Percentiles rank a stretch among this genome's conserved stretches.
Evolutionary conservation across 2,113 vertebrate species (phyloP).

Genomic region (Mobula birostris): DNA sequence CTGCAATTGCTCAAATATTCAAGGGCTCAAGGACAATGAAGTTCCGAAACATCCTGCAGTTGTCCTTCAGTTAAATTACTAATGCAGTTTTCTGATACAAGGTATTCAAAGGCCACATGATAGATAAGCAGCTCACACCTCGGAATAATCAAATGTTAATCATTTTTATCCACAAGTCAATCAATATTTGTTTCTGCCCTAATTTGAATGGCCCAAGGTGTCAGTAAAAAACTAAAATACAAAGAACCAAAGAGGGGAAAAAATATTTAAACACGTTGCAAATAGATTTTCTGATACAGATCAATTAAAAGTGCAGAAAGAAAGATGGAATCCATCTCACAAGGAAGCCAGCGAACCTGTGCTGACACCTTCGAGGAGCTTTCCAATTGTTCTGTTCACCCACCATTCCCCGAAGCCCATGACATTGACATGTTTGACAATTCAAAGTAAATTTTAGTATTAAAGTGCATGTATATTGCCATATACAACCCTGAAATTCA

Average conservation of each 20-base stretch:
- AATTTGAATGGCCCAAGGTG: neutral
- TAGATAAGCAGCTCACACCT: neutral
- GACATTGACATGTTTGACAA: neutral
- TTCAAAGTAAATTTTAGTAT: neutral
- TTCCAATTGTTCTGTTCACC: neutral
- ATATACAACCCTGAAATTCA: too few species aligned
- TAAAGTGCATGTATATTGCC: too few species aligned
- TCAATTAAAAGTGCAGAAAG: neutral
- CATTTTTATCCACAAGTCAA: neutral
- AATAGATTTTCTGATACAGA: neutral
- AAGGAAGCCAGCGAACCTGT: neutral
- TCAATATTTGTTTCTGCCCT: neutral
- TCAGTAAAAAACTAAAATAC: neutral
- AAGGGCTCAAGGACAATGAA: neutral
- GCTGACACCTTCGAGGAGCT: neutral
- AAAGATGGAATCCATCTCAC: neutral
- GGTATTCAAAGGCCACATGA: neutral
- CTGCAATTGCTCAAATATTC: neutral
- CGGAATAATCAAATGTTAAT: neutral
- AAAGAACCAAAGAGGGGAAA: neutral
- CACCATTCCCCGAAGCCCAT: neutral
- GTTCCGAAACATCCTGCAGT: neutral
- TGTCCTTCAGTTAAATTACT: neutral
- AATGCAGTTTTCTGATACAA: neutral
- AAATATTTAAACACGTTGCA: neutral